Evolutionary conservation across 1,140 invertebrate genomes (phyloP), one percentile per base, ranked within the genome.

Genomic region (Lucilia sericata): DNA sequence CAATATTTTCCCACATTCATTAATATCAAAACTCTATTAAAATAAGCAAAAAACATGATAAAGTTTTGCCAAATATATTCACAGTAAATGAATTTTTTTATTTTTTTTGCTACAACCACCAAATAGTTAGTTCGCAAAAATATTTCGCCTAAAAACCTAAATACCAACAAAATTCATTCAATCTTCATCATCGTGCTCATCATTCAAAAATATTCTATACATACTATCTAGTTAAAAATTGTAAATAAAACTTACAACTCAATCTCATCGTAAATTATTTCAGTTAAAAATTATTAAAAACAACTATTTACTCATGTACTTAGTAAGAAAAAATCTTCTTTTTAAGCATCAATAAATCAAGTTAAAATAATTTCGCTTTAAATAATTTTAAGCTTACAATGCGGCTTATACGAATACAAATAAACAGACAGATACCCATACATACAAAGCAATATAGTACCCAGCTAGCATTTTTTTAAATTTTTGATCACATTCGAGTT

Each of bases 111-210:
- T 5, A 70, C 17, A 19, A 10, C n/a, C 19, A 25, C n/a, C 7
- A 70, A 21, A 70, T 25, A 21, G 21, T 70, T 70, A 25, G 21
- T 21, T 9, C 8, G 9, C n/a, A 70, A 4, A 65, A 65, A 70
- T 70, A 25, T 70, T 70, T 70, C n/a, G 65, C 19, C 65, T 70
- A 70, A 70, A 70, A 70, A 70, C 65, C 65, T 21, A 70, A 70
- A 70, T 70, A 70, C 65, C 65, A 70, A 70, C 17, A 70, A 21
- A 70, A 70, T 70, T 70, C 65, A 70, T 60, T n/a, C 42, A 12
- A 60, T 60, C 55, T 60, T 60, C 55, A 60, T n/a, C 14, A 60
- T n/a, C n/a, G 13, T 60, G 55, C n/a, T 25, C 65, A 70, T 70
- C 65, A 70, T 70, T 70, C 65, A 70, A 21, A 21, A 70, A 70